Conservation (phyloP, 2,888 invertebrate species). For the Oxyteleia sp. region DNA sequence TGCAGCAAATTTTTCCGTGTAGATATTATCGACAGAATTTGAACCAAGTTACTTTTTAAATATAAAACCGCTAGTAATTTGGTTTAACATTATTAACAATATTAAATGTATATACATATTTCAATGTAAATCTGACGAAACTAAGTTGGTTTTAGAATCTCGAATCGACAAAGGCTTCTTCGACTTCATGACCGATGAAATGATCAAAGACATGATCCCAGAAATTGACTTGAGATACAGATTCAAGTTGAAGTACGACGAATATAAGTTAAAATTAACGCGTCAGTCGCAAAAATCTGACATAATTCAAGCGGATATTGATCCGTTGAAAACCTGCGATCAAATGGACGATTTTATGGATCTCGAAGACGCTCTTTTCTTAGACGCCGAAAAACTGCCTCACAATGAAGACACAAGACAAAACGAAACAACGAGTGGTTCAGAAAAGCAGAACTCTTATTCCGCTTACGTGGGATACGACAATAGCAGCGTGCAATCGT, state of each 20-base stretch:
- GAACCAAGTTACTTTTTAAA: background rate
- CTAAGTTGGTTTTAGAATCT: slow-evolving; percentile 45
- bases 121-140: background rate
- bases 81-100: background rate
- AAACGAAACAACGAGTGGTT: slow-evolving; percentile 12
- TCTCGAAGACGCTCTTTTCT: slow-evolving; percentile 59
- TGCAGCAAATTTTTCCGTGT: slow-evolving; percentile 66
- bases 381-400: slow-evolving; percentile 52
- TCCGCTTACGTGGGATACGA: slow-evolving; percentile 27
- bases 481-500: slow-evolving; percentile 56
- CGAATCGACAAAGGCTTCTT: slow-evolving; percentile 60
- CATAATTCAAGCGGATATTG: background rate
- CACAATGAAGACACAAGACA: slow-evolving; percentile 40
- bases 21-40: slow-evolving; percentile 23
- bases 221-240: slow-evolving; percentile 56
- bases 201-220: slow-evolving; percentile 66
- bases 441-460: slow-evolving; percentile 44
- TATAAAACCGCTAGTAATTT: background rate
- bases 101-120: no score
- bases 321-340: slow-evolving; percentile 38
- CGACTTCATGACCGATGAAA: slow-evolving; percentile 67
- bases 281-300: slow-evolving; percentile 38
- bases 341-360: slow-evolving; percentile 67
- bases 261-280: slow-evolving; percentile 55
- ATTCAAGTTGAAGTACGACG: slow-evolving; percentile 67